Evolutionary conservation across 2,113 vertebrate species (phyloP).

Genomic region (Notechis scutatus): DNA sequence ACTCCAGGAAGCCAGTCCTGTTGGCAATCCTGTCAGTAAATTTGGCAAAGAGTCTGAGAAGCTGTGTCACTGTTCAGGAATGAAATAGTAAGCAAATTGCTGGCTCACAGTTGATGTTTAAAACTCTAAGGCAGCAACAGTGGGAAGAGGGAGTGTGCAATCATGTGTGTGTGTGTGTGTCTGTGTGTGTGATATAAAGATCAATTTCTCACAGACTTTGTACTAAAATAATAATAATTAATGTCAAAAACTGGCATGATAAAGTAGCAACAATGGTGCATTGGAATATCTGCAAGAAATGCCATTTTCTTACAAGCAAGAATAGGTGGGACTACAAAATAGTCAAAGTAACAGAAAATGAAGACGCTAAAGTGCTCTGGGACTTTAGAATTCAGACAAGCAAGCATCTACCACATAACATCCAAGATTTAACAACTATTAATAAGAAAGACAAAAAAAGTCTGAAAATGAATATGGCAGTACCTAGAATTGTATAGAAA

Average conservation of each 20-base stretch:
- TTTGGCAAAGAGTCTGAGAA: background rate
- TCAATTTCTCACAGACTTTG: background rate
- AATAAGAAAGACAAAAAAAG: background rate
- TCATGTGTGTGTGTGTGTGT: background rate
- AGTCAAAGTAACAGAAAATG: background rate
- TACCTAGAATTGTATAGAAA: background rate
- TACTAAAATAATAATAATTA: background rate
- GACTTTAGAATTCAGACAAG: background rate
- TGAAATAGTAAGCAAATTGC: background rate
- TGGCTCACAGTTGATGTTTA: background rate
- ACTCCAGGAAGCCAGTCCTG: background rate
- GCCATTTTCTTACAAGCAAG: background rate
- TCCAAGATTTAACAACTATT: background rate
- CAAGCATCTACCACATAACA: background rate
- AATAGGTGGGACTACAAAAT: background rate
- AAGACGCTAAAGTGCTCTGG: background rate
- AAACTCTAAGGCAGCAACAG: background rate
- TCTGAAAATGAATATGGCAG: background rate
- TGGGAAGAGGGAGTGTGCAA: background rate
- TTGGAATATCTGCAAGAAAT: background rate
- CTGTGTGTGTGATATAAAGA: background rate
- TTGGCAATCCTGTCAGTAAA: background rate
- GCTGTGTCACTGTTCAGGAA: slow-evolving; percentile 4
- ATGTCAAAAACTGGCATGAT: background rate
- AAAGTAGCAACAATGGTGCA: background rate